Percentiles rank a stretch among this genome's conserved stretches.
phyloP scores from a whole-genome alignment of 1,140 invertebrate genomes.

The Macrocentrus cingulum region DNA sequence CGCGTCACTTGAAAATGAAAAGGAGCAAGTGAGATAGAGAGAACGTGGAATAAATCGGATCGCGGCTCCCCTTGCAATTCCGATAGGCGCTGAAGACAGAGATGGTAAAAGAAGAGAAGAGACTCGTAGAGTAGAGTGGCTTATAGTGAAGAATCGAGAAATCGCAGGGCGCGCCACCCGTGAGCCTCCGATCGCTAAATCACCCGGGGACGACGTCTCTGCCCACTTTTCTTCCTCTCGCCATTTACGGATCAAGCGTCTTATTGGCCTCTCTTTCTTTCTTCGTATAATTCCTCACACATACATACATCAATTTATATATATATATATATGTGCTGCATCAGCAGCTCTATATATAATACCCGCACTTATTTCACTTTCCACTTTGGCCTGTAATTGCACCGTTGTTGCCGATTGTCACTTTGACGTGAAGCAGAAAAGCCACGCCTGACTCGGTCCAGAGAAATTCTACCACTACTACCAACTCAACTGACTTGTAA shows the following conservation, averaged over 20 bases:
- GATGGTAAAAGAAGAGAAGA: not conserved
- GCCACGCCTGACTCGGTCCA: conserved; percentile 8
- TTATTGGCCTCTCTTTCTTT: conserved; percentile 19
- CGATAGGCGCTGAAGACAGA: not conserved
- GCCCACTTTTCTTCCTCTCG: conserved; percentile 26
- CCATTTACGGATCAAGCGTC: conserved; percentile 25
- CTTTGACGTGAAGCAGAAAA: conserved; percentile 10
- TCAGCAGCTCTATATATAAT: conserved; percentile 16
- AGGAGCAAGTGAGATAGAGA: not conserved
- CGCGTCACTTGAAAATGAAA: conserved; percentile 14
- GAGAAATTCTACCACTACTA: conserved; percentile 1
- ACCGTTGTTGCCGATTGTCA: conserved; percentile 6
- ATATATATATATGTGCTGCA: not conserved
- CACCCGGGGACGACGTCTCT: conserved; percentile 24
- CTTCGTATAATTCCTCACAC: not conserved
- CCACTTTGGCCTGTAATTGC: conserved; percentile 7
- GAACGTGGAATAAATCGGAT: conserved; percentile 21
- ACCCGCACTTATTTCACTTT: conserved; percentile 11
- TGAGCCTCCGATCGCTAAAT: conserved; percentile 27
- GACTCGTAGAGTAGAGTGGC: not conserved
- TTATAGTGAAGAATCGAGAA: too few relatives aligned
- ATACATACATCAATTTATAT: not conserved
- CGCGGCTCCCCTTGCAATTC: conserved; percentile 18
- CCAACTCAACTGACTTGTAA: not conserved
- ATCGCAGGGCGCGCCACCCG: conserved; percentile 22